Base-by-base conservation (phyloP, 1,140 invertebrate species). In the Diorhabda elongata region DNA sequence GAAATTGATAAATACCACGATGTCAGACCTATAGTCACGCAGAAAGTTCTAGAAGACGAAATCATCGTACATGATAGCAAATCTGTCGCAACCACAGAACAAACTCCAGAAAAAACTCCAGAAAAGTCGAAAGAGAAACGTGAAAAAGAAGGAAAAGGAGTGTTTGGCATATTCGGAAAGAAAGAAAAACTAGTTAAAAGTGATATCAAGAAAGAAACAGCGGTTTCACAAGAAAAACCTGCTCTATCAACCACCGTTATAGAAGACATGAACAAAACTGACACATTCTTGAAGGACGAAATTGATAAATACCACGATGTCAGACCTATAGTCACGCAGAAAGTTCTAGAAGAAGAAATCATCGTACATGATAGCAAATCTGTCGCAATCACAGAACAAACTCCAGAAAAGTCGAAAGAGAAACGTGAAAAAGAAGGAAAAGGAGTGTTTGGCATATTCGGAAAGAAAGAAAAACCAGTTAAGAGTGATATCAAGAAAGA, bases 1-100 rank as follows among this genome's bases (percentile, higher is more conserved):
- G 76, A 77, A 73, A 68, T 77, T 4, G 47, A 63, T 63, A 70
- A 63, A 42, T 76, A 74, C 61, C 66, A 76, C 59, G 76, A 77
- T 44, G 72, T 71, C 6, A 26, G 65, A 58, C 69, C 69, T 7
- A 59, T 69, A 45, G 26, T 2, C 6, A 41, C n/a, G 2, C n/a
- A 65, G 2, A 56, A 8, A 0, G 59, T 63, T 8, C 2, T 5
- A 47, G 45, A 63, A 52, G n/a, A 45, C 6, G 11, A 41, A 7
- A 56, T 44, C 4, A 64, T 57, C 3, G 44, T 69, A 41, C 42
- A 61, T 57, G 11, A 11, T 11, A 11, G 11, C 11, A 11, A 11
- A 11, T 11, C 11, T 0, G 11, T 11, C 11, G 11, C 11, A 11
- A 11, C 0, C 11, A 11, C 11, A 11, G 11, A 11, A 11, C 9